Base-by-base conservation (phyloP, 1,140 invertebrate genomes). In the Globodera rostochiensis region DNA sequence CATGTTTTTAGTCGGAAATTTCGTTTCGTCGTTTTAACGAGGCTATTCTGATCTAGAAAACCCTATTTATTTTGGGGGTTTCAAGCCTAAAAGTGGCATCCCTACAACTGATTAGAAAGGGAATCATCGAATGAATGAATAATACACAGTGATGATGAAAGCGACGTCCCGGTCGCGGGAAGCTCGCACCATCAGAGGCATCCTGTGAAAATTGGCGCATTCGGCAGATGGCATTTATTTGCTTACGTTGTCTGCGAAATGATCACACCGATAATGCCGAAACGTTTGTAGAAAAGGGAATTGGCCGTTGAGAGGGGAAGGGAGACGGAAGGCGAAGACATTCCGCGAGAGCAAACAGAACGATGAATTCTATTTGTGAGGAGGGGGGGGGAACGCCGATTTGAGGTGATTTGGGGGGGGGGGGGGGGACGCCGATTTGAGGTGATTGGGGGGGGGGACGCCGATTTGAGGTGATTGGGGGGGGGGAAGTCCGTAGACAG, bases 111-210 rank as follows among this genome's bases (percentile, higher is more conserved):
- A 71, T 36, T 7, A 71, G 69, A 45, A 19, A 36, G 8, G 8
- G 57, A 64, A 76, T n/a, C 0, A 60, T 7, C 15, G 57, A 64
- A 64, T 64, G 57, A 13, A 36, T 36, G n/a, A n/a, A n/a, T n/a
- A n/a, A n/a, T 76, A 76, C 77, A 87, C 85, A 8, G 85, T 87
- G 49, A 85, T 80, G 45, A 86, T 83, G 36, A 86, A 86, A 25
- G 86, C 77, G 53, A 84, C 79, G 36, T 78, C 76, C 47, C 85
- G 50, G 45, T 86, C 82, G 45, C 85, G 53, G 9, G 85, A 74
- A 21, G 86, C 79, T 60, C 85, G 46, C 4, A 67, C 86, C 86
- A 86, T 86, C 64, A 86, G 74, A 36, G 85, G 85, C 85, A 86
- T 86, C 36, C 85, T 86, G 69, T 19, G 53, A 83, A 13, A 45